Percentiles rank a stretch among this genome's conserved stretches.
Conservation (phyloP, 1,140 invertebrate species). For the Chelonus insularis region DNA sequence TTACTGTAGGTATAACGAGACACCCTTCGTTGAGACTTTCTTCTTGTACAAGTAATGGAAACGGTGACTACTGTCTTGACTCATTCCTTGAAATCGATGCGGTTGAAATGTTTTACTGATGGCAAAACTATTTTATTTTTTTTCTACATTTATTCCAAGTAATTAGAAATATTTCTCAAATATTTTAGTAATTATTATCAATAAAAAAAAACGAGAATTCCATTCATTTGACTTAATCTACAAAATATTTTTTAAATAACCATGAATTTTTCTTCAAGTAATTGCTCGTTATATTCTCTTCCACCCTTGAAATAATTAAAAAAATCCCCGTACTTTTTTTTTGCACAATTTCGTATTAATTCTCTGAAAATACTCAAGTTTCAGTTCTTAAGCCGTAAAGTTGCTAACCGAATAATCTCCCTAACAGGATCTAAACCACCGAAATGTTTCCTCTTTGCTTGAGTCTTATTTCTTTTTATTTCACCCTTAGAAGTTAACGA, state of each 20-base stretch:
- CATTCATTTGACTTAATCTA: too few relatives aligned
- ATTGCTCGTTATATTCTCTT: too few relatives aligned
- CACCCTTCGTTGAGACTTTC: background rate
- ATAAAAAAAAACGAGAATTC: too few relatives aligned
- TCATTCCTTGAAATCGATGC: too few relatives aligned
- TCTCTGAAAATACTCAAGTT: background rate
- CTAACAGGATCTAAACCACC: constrained; percentile 14
- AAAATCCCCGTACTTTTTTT: background rate
- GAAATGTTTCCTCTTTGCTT: background rate
- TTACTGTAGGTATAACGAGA: constrained; percentile 43
- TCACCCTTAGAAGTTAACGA: constrained; percentile 7
- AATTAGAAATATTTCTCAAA: too few relatives aligned
- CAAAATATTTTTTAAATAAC: too few relatives aligned
- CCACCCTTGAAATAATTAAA: background rate
- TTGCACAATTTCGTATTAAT: background rate
- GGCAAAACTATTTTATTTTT: background rate
- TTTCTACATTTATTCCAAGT: too few relatives aligned
- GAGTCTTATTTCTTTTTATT: constrained; percentile 1
- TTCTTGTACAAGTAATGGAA: background rate
- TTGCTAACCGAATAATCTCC: constrained; percentile 16
- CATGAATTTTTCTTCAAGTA: too few relatives aligned
- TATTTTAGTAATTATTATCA: too few relatives aligned
- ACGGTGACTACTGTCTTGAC: too few relatives aligned
- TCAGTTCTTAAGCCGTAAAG: constrained; percentile 1
- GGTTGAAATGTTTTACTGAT: too few relatives aligned